Evolutionary conservation across 1,140 invertebrate genomes (phyloP).

Genomic region (Cydia strobilella): DNA sequence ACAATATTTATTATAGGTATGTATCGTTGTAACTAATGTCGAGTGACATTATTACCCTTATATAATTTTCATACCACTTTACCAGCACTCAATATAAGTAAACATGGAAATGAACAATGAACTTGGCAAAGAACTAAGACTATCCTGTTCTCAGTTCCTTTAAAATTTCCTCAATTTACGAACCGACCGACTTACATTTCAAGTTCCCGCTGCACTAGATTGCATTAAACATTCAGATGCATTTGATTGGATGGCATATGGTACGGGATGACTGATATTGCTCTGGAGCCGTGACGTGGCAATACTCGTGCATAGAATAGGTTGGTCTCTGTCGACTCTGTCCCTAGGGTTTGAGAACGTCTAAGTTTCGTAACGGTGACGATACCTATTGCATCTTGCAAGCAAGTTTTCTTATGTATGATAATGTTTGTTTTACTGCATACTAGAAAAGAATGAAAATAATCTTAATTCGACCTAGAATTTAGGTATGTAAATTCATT

Average conservation of each 20-base stretch:
- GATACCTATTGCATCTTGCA: too few species aligned
- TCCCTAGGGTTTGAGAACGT: not conserved
- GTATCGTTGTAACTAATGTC: not conserved
- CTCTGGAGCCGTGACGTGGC: not conserved
- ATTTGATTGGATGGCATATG: slow-evolving; percentile 28
- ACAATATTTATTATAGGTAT: not conserved
- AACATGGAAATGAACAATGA: not conserved
- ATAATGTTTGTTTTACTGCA: too few species aligned
- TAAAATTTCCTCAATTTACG: not conserved
- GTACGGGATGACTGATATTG: slow-evolving; percentile 15
- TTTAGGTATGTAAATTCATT: too few species aligned
- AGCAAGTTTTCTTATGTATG: too few species aligned
- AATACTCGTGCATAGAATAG: not conserved
- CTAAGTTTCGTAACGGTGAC: too few species aligned
- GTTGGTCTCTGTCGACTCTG: not conserved
- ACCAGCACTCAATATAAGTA: not conserved
- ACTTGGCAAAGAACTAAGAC: not conserved
- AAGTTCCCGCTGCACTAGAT: not conserved
- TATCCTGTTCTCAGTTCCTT: not conserved
- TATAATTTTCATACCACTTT: too few species aligned
- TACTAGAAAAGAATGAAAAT: too few species aligned
- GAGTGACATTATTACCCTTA: too few species aligned
- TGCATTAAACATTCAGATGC: slow-evolving; percentile 28
- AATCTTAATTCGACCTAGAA: too few species aligned
- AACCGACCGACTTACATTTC: not conserved